Conservation (phyloP, 2,113 vertebrate species). For the Strix uralensis region DNA sequence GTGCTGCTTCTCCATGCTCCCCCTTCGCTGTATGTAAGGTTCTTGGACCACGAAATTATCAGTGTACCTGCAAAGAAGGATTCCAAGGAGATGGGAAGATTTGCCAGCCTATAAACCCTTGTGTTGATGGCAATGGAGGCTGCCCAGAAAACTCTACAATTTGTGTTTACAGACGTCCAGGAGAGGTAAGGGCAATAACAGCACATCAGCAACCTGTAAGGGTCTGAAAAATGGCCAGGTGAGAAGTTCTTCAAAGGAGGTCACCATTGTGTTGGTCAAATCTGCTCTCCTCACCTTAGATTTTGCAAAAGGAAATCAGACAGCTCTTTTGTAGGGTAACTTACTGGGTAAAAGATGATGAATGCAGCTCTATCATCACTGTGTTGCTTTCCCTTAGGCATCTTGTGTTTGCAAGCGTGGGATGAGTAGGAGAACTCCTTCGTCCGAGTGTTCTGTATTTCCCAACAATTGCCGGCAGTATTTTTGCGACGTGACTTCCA, state of each 20-base stretch:
- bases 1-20: slow-evolving; percentile 78
- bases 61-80: slow-evolving; percentile 81
- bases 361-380: neutral
- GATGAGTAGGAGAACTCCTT: slow-evolving; percentile 52
- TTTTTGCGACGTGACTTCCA: slow-evolving; percentile 76
- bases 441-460: slow-evolving; percentile 67
- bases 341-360: neutral
- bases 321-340: neutral
- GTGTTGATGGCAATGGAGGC: slow-evolving; percentile 80
- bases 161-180: slow-evolving; percentile 80
- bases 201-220: neutral
- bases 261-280: neutral
- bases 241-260: neutral
- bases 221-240: neutral
- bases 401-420: slow-evolving; percentile 83
- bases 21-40: slow-evolving; percentile 77
- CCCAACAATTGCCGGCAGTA: slow-evolving; percentile 59
- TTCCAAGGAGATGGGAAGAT: slow-evolving; percentile 85
- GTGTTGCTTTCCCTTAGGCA: slow-evolving; percentile 70
- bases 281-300: neutral
- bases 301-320: neutral
- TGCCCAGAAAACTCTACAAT: slow-evolving; percentile 84
- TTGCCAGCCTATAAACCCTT: slow-evolving; percentile 86
- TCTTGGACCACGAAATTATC: slow-evolving; percentile 62
- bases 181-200: slow-evolving; percentile 76